phyloP scores from a whole-genome alignment of 2,113 vertebrate species.

The Hippopotamus amphibius region DNA sequence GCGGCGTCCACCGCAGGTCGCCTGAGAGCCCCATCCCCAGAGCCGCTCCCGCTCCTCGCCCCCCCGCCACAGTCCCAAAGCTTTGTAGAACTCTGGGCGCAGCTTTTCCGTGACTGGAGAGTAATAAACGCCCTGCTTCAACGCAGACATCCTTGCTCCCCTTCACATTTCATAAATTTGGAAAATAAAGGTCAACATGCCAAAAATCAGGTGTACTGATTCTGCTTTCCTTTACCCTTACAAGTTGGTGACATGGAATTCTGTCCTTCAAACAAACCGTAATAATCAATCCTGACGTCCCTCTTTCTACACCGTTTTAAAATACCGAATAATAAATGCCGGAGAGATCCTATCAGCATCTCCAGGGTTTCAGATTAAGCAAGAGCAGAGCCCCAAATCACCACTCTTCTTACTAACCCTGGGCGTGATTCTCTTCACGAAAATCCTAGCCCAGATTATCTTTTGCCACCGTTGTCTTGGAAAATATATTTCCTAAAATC shows the following conservation, averaged over 20 bases:
- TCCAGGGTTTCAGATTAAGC: conserved; percentile 80
- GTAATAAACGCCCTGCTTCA: conserved; percentile 66
- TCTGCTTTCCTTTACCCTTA: conserved; percentile 44
- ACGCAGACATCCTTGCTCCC: conserved; percentile 38
- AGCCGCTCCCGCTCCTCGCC: background rate
- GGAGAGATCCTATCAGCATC: conserved; percentile 69
- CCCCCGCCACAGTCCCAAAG: conserved; percentile 42
- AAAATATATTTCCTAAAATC: conserved; percentile 56
- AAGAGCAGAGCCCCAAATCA: conserved; percentile 79
- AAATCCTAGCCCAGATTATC: conserved; percentile 13
- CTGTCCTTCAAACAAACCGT: conserved; percentile 70
- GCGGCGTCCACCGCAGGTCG: conserved; percentile 14
- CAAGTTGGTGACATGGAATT: conserved; percentile 66
- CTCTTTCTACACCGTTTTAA: conserved; percentile 76
- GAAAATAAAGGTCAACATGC: conserved; percentile 47
- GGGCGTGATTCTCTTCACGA: conserved; percentile 75
- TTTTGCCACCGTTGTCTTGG: conserved; percentile 15
- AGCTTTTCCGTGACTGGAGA: conserved; percentile 69
- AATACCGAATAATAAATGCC: conserved; percentile 74
- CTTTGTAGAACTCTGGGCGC: conserved; percentile 52
- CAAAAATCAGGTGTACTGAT: conserved; percentile 23
- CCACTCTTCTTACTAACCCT: conserved; percentile 69
- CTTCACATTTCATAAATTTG: conserved; percentile 71
- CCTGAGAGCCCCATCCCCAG: background rate
- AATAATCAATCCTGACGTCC: conserved; percentile 71